Conservation (phyloP, 2,113 vertebrate genomes). For the Xiphophorus couchianus region DNA sequence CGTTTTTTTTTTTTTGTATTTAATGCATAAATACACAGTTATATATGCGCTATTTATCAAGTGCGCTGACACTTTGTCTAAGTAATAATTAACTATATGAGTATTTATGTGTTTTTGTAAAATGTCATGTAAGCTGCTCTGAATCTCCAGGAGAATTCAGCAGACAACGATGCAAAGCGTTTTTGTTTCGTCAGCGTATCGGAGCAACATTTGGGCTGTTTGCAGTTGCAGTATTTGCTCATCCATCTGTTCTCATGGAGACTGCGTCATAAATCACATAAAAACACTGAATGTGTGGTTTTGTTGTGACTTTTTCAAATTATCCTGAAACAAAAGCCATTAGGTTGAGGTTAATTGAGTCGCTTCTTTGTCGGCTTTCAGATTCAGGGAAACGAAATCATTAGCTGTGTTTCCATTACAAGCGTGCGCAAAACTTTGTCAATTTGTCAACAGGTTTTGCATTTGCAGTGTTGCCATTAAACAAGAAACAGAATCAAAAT, state of each 20-base stretch:
- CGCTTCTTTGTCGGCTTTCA: constrained; percentile 72
- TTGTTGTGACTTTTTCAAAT: constrained; percentile 38
- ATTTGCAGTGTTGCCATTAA: too few relatives aligned
- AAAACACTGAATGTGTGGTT: background rate
- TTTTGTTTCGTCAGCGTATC: background rate
- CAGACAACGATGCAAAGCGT: background rate
- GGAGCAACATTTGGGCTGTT: background rate
- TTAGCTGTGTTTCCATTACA: too few relatives aligned
- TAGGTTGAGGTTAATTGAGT: constrained; percentile 74
- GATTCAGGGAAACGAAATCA: constrained; percentile 26
- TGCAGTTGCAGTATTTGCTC: background rate
- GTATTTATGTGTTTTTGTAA: background rate
- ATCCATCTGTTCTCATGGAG: constrained; percentile 6
- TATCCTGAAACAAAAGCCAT: constrained; percentile 55
- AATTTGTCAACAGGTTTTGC: too few relatives aligned
- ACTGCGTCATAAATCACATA: constrained; percentile 18
- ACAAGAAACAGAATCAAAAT: too few relatives aligned
- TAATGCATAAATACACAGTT: background rate
- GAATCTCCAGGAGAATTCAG: background rate
- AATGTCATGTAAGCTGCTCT: background rate
- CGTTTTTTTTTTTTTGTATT: background rate
- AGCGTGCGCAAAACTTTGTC: too few relatives aligned
- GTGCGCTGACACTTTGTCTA: too few relatives aligned
- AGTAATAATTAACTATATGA: too few relatives aligned
- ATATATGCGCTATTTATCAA: background rate